Percentiles rank a stretch among this genome's conserved stretches.
Evolutionary conservation across 2,888 invertebrate genomes (phyloP).

Genomic region (Napeogenes sylphis): DNA sequence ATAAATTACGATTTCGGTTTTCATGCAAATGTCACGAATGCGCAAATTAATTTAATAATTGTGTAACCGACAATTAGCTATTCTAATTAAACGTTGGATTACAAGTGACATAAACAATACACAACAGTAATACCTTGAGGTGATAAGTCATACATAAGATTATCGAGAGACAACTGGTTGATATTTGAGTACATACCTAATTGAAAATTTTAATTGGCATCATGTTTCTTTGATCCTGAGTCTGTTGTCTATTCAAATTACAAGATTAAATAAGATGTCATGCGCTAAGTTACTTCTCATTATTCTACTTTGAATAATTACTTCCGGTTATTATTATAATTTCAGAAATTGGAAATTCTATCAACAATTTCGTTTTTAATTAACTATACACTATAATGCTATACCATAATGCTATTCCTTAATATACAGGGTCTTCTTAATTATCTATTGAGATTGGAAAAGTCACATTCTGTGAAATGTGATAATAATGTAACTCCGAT

Average conservation of each 20-base stretch:
- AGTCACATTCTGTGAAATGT: too few relatives aligned
- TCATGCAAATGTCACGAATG: background rate
- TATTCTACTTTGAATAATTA: background rate
- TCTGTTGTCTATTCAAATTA: background rate
- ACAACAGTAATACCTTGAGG: background rate
- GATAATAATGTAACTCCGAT: too few relatives aligned
- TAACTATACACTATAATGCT: too few relatives aligned
- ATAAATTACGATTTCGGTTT: too few relatives aligned
- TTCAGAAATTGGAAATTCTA: too few relatives aligned
- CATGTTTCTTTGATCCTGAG: conserved; percentile 19
- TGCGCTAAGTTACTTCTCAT: background rate
- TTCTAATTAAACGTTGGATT: background rate
- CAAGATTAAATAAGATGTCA: background rate
- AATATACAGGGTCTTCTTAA: too few relatives aligned
- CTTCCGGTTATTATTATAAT: background rate
- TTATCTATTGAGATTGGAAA: too few relatives aligned
- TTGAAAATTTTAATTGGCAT: conserved; percentile 36
- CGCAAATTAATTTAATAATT: background rate
- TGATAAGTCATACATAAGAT: conserved; percentile 1
- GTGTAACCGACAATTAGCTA: background rate
- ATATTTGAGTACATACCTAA: conserved; percentile 22
- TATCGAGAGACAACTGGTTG: background rate
- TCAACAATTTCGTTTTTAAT: too few relatives aligned
- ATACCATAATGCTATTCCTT: too few relatives aligned
- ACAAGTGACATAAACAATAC: background rate